These are phyloP conservation scores for Pimephales promelas DNA, from an alignment of 2,113 vertebrate species.

Conservation along the genomic window DNA sequence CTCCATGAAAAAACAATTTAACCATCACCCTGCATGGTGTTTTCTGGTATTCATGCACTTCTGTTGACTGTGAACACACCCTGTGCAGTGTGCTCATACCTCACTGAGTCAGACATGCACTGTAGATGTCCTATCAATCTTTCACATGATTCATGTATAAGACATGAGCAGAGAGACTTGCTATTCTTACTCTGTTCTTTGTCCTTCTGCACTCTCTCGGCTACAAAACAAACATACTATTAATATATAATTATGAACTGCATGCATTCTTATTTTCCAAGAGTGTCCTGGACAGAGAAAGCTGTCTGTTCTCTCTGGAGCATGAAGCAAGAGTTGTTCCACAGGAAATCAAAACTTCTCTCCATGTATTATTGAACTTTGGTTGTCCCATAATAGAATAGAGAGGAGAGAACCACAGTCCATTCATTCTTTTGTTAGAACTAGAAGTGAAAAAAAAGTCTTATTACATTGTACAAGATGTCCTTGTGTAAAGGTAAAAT, in stretches of 20 bases:
- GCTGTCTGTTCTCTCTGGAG: constrained; percentile 45
- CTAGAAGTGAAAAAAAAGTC: neutral
- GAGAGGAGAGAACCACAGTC: constrained; percentile 4
- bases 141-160: constrained; percentile 58
- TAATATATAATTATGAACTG: constrained; percentile 30
- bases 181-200: constrained; percentile 24
- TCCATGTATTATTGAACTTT: constrained; percentile 71
- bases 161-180: constrained; percentile 44
- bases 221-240: constrained; percentile 28
- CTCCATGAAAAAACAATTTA: neutral
- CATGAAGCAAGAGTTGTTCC: constrained; percentile 6
- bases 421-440: constrained; percentile 36
- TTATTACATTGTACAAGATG: constrained; percentile 26
- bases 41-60: neutral
- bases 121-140: constrained; percentile 51
- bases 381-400: constrained; percentile 63
- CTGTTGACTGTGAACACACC: constrained; percentile 13
- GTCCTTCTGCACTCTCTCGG: constrained; percentile 10
- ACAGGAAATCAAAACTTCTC: constrained; percentile 56
- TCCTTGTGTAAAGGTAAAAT: neutral
- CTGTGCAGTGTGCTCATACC: neutral
- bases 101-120: constrained; percentile 9
- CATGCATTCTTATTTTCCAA: constrained; percentile 23
- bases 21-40: neutral
- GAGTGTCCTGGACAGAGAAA: constrained; percentile 43